Base-by-base conservation (phyloP, 2,888 invertebrate genomes). In the Polylopha cassiicola region DNA sequence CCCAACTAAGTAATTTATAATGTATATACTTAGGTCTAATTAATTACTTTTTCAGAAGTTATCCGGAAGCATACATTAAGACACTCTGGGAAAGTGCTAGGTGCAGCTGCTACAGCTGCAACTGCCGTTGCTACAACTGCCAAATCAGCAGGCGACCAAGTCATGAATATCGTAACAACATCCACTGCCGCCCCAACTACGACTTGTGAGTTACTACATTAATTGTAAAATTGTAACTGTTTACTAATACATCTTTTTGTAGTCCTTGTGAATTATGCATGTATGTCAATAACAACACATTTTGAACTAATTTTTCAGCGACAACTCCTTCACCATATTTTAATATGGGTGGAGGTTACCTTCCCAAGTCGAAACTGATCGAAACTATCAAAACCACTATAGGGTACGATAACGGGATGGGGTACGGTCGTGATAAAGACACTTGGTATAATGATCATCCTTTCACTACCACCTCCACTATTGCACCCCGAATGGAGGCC, bases 11-110 rank as follows among this genome's bases (percentile, higher is more conserved):
- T 27, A 5, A 3, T 15, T 2, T 5, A 8, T 27, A 9, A 6
- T 16, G 1, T 17, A 8, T 5, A n/a, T 23, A 14, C 13, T 20
- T 22, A 30, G 10, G 5, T n/a, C n/a, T n/a, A n/a, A n/a, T n/a
- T n/a, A n/a, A n/a, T 31, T 48, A 9, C 37, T 28, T 39, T 53
- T 49, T 21, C 64, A 85, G 85, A 79, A 73, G 82, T 82, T 57
- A 84, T 94, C 67, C 90, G 91, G 50, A 90, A 89, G 59, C 93
- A 94, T 70, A 90, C 91, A 34, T 70, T 92, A 61, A 89, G 91
- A 58, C 92, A 93, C 74, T 91, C 92, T 41, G 92, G 92, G 46
- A 90, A 90, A 55, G 90, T 89, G 28, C 87, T 89, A 34, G 88
- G 89, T 50, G 88, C 90, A 58, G 73, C 86, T 39, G 80, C 87